Base-by-base conservation (phyloP, 1,140 invertebrate genomes). In the Drosophila tristis region DNA sequence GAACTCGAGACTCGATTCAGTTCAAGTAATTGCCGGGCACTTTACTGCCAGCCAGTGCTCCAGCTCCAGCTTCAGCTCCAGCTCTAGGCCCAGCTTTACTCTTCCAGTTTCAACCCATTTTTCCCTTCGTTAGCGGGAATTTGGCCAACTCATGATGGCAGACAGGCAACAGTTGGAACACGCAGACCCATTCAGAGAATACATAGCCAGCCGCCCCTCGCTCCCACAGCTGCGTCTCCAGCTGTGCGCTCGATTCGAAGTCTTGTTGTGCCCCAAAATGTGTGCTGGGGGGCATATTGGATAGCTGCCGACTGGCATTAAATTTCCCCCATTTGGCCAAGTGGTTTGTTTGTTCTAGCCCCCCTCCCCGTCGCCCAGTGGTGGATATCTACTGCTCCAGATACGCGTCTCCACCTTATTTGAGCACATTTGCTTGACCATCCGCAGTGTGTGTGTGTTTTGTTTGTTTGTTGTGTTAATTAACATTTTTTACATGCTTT, bases 401-500 rank as follows among this genome's bases (percentile, higher is more conserved):
- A 55, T 74, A 74, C 72, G 64, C 26, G 48, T 51, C 51, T 44
- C 26, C n/a, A 39, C n/a, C 31, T 70, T 42, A 70, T 58, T 44
- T 65, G 16, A 70, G 64, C 70, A 56, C 66, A 70, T 70, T 70
- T 57, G 31, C 9, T 35, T 1, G 9, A 4, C 31, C 31, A 11
- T 35, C 31, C 31, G 2, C 31, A 11, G 31, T 35, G 44, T 55
- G 20, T 2, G 20, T 20, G 20, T 20, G 15, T 1, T 47, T 29
- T 48, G 23, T 23, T 45, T 51, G 60, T 42, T 54, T 59, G 39
- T 25, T 35, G 26, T 48, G 47, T 75, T 75, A 75, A 75, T 75
- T 75, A 75, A 75, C 61, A 74, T 74, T 75, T 75, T 75, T 59
- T 58, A 70, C 66, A 70, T 74, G 54, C 53, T 74, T 54, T 74